Conservation (phyloP, 1,140 invertebrate genomes). For the Whitmania pigra region DNA sequence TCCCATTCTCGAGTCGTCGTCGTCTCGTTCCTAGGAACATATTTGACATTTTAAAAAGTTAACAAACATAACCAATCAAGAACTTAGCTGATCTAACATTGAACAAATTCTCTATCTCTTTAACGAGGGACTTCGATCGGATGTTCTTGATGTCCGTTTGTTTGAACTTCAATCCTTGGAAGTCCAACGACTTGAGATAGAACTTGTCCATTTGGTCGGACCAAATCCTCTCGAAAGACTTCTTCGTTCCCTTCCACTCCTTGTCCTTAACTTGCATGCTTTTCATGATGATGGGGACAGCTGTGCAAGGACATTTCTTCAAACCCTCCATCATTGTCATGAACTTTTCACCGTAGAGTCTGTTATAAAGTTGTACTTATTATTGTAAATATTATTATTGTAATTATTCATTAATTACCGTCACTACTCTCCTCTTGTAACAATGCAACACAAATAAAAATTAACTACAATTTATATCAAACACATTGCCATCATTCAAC, state of each 20-base stretch:
- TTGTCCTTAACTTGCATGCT: slow-evolving; percentile 39
- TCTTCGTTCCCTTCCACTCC: slow-evolving; percentile 13
- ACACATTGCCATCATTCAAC: too few species aligned
- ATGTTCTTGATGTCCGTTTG: slow-evolving; percentile 90
- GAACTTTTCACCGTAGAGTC: slow-evolving; percentile 91
- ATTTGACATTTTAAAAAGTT: too few species aligned
- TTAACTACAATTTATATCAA: too few species aligned
- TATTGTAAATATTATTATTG: too few species aligned
- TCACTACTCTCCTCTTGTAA: too few species aligned
- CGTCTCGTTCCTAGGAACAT: neutral
- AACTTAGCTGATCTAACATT: slow-evolving; percentile 51
- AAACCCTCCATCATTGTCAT: slow-evolving; percentile 88
- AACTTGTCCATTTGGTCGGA: slow-evolving; percentile 95
- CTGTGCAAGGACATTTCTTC: slow-evolving; percentile 83
- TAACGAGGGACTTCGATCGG: slow-evolving; percentile 83
- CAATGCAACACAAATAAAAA: too few species aligned
- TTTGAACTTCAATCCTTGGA: slow-evolving; percentile 96
- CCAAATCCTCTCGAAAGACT: slow-evolving; percentile 54
- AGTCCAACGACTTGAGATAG: slow-evolving; percentile 91
- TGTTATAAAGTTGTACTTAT: slow-evolving; percentile 22
- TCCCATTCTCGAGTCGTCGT: neutral
- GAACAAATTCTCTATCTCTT: slow-evolving; percentile 77
- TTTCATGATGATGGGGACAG: slow-evolving; percentile 81
- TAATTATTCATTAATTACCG: too few species aligned
- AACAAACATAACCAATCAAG: too few species aligned